Evolutionary conservation across 2,888 invertebrate genomes (phyloP), one percentile per base, ranked within the genome.

Genomic region (Panzeria rudis): DNA sequence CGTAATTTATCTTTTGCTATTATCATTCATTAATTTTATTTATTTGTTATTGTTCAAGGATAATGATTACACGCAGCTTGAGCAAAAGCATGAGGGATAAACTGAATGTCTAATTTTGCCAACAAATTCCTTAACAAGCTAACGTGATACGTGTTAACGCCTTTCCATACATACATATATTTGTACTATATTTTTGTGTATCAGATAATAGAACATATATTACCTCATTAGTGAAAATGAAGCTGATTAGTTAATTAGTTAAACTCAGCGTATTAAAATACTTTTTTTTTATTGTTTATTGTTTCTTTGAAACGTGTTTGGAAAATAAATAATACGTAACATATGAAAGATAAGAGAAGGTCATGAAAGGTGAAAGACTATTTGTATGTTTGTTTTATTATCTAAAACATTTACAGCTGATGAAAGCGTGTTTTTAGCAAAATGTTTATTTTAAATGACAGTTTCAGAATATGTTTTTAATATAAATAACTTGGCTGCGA

Each of bases 161-260:
- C 23, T 52, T 23, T 11, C 50, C 66, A 41, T 52, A 23, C 29
- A 23, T 32, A 11, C 13, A 3, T 32, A 11, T 17, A 25, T 54
- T 20, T 61, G 15, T 38, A 25, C 2, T 50, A 1, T 23, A 11
- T 23, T 32, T 54, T 20, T 61, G 20, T 29, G 38, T 52, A 62
- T 41, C 68, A 68, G 59, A 77, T 72, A 56, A 32, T 66, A 77
- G 68, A 61, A 73, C 77, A 72, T 59, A 68, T 50, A 20, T 52
- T 52, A 84, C 68, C 77, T 81, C 80, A 81, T 84, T 84, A 81
- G 80, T 77, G 76, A 7, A 84, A 73, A 71, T 81, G 76, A 84
- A 84, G 80, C 84, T 84, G 80, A 80, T 80, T 80, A 84, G 84
- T 84, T 61, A 84, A 84, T 84, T 84, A 80, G 80, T 61, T 77